Conservation (phyloP, 2,113 vertebrate species). For the Myotis yumanensis region DNA sequence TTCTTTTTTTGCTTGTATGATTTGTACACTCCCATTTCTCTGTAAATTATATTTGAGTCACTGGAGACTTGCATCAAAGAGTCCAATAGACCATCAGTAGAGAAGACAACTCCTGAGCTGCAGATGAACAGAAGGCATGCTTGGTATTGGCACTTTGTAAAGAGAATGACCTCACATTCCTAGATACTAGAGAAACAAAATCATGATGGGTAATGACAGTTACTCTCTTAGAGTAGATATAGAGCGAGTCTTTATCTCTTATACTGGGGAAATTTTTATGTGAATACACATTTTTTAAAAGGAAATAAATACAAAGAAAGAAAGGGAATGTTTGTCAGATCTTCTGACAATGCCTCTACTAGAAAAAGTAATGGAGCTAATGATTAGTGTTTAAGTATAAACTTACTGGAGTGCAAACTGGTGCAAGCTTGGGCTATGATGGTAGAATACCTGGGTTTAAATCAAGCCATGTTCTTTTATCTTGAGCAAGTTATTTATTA, state of each 20-base stretch:
- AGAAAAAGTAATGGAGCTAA: background rate
- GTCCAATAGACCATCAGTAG: background rate
- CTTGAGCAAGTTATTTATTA: background rate
- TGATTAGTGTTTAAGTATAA: background rate
- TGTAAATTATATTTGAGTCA: conserved; percentile 20
- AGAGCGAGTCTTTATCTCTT: background rate
- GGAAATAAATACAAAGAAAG: background rate
- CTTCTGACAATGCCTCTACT: background rate
- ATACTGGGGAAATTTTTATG: background rate
- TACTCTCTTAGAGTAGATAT: background rate
- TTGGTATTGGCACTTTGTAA: background rate
- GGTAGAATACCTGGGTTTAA: background rate
- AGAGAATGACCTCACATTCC: background rate
- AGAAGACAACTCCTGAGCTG: background rate
- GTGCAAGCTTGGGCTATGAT: background rate
- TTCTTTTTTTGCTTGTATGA: background rate
- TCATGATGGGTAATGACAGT: background rate
- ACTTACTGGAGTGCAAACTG: background rate
- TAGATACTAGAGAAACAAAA: background rate
- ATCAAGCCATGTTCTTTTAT: conserved; percentile 9
- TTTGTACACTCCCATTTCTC: background rate
- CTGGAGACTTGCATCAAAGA: conserved; percentile 47
- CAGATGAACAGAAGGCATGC: conserved; percentile 4
- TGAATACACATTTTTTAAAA: background rate
- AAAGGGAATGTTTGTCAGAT: background rate